Base-by-base conservation (phyloP, 2,113 vertebrate genomes). In the Dolichotis patagonum region DNA sequence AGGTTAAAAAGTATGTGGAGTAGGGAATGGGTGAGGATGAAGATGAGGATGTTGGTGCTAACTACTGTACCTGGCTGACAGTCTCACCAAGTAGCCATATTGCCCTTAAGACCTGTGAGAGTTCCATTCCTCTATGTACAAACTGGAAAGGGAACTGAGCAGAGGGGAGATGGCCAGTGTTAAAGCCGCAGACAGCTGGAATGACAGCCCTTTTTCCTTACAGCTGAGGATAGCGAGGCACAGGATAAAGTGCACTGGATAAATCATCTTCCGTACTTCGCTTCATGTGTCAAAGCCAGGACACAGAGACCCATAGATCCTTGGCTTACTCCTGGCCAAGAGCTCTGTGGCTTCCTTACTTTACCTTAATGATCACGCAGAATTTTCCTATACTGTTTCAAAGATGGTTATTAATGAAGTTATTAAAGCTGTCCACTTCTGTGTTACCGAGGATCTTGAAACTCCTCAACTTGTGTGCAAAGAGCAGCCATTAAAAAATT, bases 381-480 rank as follows among this genome's bases (percentile, higher is more conserved):
- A 84, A 41, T 26, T 92, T 78, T 65, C 80, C 71, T 71, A 35
- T 3, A 60, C 52, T 80, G 1, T 60, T 93, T 96, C 60, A 92
- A 92, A 96, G 82, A 49, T n/a, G 26, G 43, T 58, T 78, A 10
- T 65, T 96, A 95, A 82, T 90, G 32, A 92, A 92, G 35, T 90
- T 87, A 80, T 75, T 88, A 90, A 96, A 85, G 32, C 54, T 96
- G 90, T 95, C 49, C 73, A 87, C 56, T 92, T 86, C 87, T 19
- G n/a, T 85, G 35, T 77, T 90, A 65, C 58, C 85, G 5, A 43
- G 19, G 13, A 85, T 73, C 67, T 96, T 88, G 96, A 75, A 94
- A 88, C 80, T 65, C 52, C 78, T 91, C 77, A 94, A 90, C 46
- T 88, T 81, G 20, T 90, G 49, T 80, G 84, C 73, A 77, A 95